These are phyloP conservation scores for Eupsilia transversa DNA, from an alignment of 2,888 invertebrate species.

Conservation along the genomic window DNA sequence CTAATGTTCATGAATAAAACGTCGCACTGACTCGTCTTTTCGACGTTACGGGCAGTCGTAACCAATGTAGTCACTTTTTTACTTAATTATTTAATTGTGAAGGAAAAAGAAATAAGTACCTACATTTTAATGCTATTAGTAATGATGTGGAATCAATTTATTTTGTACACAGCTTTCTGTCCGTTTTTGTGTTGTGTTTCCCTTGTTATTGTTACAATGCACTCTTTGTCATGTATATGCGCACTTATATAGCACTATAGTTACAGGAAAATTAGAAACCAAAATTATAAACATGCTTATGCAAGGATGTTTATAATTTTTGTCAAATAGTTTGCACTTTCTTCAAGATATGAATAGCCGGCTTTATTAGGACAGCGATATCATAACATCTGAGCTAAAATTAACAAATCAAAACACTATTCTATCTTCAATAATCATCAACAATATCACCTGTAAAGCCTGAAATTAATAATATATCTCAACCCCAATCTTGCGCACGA, in stretches of 20 bases:
- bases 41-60: background rate
- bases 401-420: background rate
- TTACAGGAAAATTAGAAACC: background rate
- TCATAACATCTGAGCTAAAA: background rate
- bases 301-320: background rate
- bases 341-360: background rate
- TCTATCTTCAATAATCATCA: background rate
- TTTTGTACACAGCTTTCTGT: conserved; percentile 55
- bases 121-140: background rate
- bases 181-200: conserved; percentile 50
- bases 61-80: no score
- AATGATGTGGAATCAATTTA: conserved; percentile 52
- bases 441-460: background rate
- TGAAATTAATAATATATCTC: background rate
- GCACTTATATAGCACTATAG: background rate
- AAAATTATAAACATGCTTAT: background rate
- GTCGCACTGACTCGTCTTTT: background rate
- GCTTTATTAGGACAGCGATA: background rate
- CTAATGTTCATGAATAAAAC: background rate
- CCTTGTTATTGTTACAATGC: conserved; percentile 20
- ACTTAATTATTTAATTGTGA: background rate
- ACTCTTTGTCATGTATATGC: conserved; percentile 29
- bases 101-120: background rate
- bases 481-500: background rate
- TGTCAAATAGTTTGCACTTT: background rate